These are phyloP conservation scores for Clistopyga incitator DNA, from an alignment of 2,888 invertebrate species.

Conservation along the genomic window DNA sequence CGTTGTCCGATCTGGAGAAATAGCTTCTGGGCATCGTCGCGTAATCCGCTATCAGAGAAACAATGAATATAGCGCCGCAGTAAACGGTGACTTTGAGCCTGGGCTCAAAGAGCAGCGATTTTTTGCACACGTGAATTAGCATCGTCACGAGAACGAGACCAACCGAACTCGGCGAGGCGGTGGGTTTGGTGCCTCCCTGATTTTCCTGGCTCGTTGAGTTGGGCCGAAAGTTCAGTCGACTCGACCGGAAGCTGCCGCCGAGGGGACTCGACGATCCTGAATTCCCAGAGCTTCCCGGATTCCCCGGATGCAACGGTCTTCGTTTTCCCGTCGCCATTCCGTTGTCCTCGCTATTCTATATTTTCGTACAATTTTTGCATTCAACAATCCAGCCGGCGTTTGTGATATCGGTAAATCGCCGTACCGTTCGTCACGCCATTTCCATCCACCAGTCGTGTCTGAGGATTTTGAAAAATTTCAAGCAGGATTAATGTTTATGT, in stretches of 20 bases:
- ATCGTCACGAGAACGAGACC: slow-evolving; percentile 92
- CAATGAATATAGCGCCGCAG: slow-evolving; percentile 91
- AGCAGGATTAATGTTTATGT: no score
- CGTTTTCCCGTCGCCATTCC: slow-evolving; percentile 76
- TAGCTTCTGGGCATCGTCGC: slow-evolving; percentile 93
- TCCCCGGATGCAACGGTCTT: slow-evolving; percentile 73
- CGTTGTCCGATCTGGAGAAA: slow-evolving; percentile 95
- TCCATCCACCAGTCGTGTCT: no score
- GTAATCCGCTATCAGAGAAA: slow-evolving; percentile 94
- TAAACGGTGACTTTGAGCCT: slow-evolving; percentile 95
- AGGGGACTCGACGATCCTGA: slow-evolving; percentile 62
- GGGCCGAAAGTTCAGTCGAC: slow-evolving; percentile 87
- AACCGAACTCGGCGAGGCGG: slow-evolving; percentile 93
- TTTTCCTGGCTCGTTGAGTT: slow-evolving; percentile 80
- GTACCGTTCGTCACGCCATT: no score
- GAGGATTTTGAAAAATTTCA: no score
- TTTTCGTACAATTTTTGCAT: no score
- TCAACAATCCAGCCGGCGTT: no score
- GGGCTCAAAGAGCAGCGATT: slow-evolving; percentile 93
- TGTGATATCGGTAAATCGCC: no score
- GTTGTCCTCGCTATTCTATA: no score
- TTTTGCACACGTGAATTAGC: slow-evolving; percentile 94
- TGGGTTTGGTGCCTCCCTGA: slow-evolving; percentile 91
- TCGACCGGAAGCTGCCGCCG: slow-evolving; percentile 71
- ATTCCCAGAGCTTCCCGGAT: slow-evolving; percentile 52